Evolutionary conservation across 2,113 vertebrate species (phyloP).

Genomic region (Heterotilapia buettikoferi): DNA sequence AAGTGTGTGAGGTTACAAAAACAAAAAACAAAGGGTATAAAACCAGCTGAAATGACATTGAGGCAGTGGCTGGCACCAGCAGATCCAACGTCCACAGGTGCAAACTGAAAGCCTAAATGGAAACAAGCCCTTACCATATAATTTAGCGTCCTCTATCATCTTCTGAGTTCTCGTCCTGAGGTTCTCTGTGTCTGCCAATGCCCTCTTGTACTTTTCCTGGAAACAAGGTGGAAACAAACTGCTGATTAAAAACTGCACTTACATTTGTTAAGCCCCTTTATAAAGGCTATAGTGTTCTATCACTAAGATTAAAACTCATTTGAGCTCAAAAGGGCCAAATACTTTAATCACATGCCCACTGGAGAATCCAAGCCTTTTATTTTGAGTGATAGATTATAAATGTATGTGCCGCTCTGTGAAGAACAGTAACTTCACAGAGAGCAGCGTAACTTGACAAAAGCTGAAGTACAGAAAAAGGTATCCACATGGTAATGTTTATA

Average conservation of each 20-base stretch:
- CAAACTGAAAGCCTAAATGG: neutral
- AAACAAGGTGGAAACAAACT: neutral
- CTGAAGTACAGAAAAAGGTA: neutral
- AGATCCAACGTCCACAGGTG: neutral
- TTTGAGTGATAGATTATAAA: neutral
- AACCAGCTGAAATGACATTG: neutral
- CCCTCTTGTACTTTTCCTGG: conserved; percentile 94
- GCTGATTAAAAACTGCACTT: neutral
- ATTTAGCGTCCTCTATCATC: conserved; percentile 88
- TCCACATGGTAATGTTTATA: fast-evolving
- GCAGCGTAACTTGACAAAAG: neutral
- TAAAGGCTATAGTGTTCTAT: fast-evolving
- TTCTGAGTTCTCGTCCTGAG: conserved; percentile 88
- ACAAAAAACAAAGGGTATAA: neutral
- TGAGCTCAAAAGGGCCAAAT: neutral
- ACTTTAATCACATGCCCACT: neutral
- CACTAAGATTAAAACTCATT: neutral
- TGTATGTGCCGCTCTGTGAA: neutral
- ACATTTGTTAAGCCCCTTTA: neutral
- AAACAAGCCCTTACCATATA: conserved; percentile 78
- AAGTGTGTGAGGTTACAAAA: neutral
- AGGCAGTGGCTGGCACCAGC: neutral
- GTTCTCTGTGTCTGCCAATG: conserved; percentile 93
- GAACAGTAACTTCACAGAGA: neutral
- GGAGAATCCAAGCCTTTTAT: neutral